Percentiles rank a stretch among this genome's conserved stretches.
phyloP scores from a whole-genome alignment of 2,113 vertebrate species.

The Numida meleagris region DNA sequence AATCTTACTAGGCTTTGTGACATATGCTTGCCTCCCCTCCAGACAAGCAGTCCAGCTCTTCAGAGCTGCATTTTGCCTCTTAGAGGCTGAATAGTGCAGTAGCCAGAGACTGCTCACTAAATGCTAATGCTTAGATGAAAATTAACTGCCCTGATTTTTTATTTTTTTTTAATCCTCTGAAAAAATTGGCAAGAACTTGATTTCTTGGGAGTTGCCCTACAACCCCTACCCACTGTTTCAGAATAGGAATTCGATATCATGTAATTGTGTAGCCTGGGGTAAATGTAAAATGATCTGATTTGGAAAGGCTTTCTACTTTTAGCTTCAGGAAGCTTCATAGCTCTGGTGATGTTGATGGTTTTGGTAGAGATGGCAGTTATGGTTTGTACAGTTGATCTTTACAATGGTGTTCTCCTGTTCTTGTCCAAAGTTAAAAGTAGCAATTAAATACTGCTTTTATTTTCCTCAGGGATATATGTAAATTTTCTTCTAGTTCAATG shows the following conservation, averaged over 20 bases:
- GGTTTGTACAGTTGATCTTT: not conserved
- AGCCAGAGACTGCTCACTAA: not conserved
- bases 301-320: not conserved
- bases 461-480: accelerated
- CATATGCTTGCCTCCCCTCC: accelerated
- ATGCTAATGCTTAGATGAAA: not conserved
- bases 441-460: not conserved
- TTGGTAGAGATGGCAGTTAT: not conserved
- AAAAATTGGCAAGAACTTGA: not conserved
- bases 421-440: not conserved
- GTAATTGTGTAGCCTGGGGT: not conserved
- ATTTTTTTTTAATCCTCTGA: not conserved
- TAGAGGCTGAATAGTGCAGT: not conserved
- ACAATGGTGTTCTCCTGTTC: not conserved
- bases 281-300: not conserved
- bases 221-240: not conserved
- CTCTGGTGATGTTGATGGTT: not conserved
- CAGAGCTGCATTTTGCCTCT: not conserved
- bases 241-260: not conserved
- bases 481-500: not conserved
- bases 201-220: not conserved
- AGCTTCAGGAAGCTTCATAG: not conserved
- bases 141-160: not conserved
- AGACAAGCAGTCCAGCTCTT: not conserved
- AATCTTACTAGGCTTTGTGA: not conserved